phyloP scores from a whole-genome alignment of 2,797 vertebrate species.

The Poecilia gillii region DNA sequence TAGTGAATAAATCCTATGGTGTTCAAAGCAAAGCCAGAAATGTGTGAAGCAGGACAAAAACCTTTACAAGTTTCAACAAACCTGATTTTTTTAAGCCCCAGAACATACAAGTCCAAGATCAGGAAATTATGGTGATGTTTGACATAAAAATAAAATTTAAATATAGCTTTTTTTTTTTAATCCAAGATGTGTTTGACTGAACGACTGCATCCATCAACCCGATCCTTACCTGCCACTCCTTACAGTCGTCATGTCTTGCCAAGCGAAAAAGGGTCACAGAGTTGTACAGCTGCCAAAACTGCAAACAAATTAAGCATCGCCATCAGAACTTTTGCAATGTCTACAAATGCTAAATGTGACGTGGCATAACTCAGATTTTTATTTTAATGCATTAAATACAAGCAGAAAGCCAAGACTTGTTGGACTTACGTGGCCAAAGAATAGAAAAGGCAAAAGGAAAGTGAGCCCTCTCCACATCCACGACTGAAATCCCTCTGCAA shows the following conservation, averaged over 20 bases:
- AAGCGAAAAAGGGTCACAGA: constrained; percentile 91
- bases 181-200: background rate
- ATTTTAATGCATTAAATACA: background rate
- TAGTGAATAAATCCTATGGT: background rate
- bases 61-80: background rate
- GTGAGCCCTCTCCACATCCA: constrained; percentile 99
- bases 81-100: background rate
- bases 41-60: background rate
- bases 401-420: background rate
- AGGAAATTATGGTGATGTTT: background rate
- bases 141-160: background rate
- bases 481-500: constrained; percentile 98
- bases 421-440: constrained; percentile 96
- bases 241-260: constrained; percentile 90
- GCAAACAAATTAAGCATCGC: constrained; percentile 26
- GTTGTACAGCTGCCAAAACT: constrained; percentile 99
- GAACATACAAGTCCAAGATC: background rate
- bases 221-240: constrained; percentile 94
- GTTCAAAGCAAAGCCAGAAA: background rate
- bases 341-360: background rate
- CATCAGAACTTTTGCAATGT: too few species aligned
- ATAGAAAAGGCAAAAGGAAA: constrained; percentile 95
- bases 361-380: background rate
- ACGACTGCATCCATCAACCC: background rate
- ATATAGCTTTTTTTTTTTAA: background rate